Percentiles rank a stretch among this genome's conserved stretches.
Conservation (phyloP, 2,113 vertebrate genomes). For the Hippocampus barbouri region DNA sequence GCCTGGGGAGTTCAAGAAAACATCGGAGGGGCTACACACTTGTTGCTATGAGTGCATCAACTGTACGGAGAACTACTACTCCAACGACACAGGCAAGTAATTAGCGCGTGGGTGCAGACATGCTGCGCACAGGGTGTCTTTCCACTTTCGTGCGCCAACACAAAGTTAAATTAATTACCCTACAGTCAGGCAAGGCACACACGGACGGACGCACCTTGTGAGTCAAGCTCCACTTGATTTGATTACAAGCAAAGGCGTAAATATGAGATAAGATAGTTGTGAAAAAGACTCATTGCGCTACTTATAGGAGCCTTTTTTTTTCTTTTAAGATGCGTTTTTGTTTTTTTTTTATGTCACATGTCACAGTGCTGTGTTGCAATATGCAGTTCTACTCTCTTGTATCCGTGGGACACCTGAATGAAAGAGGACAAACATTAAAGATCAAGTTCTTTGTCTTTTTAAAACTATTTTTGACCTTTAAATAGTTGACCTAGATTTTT, state of each 20-base stretch:
- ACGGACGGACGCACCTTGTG: neutral
- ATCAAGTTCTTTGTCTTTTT: no score
- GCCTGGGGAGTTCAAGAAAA: conserved; percentile 83
- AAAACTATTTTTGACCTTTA: no score
- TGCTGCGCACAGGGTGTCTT: neutral
- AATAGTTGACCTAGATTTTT: no score
- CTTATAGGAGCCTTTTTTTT: no score
- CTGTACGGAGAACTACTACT: conserved; percentile 83
- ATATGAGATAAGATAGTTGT: neutral
- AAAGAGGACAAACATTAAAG: no score
- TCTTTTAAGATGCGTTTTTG: neutral
- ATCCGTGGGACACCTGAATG: neutral
- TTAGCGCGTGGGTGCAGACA: neutral
- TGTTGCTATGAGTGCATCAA: conserved; percentile 85
- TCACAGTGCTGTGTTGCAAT: neutral
- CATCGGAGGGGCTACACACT: conserved; percentile 77
- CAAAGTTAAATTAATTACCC: neutral
- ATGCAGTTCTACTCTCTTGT: neutral
- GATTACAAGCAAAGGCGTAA: neutral
- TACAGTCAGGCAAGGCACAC: neutral
- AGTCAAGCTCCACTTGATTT: neutral
- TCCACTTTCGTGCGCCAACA: neutral
- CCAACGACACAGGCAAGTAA: conserved; percentile 74
- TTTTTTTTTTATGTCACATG: neutral
- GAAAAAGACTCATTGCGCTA: neutral